phyloP scores from a whole-genome alignment of 2,888 invertebrate species.

The Serrognathus titanus region DNA sequence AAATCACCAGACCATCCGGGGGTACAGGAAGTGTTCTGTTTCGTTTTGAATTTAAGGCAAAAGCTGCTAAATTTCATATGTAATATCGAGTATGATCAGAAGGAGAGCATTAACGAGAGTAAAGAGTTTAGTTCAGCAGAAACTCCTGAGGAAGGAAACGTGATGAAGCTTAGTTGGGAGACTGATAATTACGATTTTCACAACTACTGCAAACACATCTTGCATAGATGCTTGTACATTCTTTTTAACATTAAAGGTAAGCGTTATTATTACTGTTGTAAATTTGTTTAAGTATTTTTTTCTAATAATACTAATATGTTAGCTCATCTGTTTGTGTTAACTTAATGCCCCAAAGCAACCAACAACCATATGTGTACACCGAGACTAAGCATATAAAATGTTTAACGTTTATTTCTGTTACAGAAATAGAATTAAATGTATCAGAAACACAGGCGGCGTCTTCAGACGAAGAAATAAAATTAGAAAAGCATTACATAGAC shows the following conservation, averaged over 20 bases:
- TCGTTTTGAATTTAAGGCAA: slow-evolving; percentile 34
- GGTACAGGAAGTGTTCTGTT: slow-evolving; percentile 39
- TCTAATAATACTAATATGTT: too few relatives aligned
- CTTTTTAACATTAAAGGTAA: slow-evolving; percentile 51
- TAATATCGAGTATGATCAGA: slow-evolving; percentile 3
- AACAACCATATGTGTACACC: too few relatives aligned
- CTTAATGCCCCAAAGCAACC: too few relatives aligned
- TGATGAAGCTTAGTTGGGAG: slow-evolving; percentile 10
- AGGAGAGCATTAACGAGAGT: neutral
- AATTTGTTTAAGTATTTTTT: too few relatives aligned
- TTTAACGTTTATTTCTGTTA: slow-evolving; percentile 1
- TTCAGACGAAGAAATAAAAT: slow-evolving; percentile 36
- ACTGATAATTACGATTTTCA: slow-evolving; percentile 32
- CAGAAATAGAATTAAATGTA: slow-evolving; percentile 22
- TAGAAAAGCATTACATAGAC: slow-evolving; percentile 41
- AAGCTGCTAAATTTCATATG: slow-evolving; percentile 35
- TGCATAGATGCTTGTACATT: slow-evolving; percentile 52
- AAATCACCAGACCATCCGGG: slow-evolving; percentile 37
- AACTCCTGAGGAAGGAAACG: neutral
- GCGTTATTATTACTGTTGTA: slow-evolving; percentile 3
- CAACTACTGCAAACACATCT: slow-evolving; percentile 47
- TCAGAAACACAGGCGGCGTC: slow-evolving; percentile 21
- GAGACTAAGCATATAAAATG: neutral
- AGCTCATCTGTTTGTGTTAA: too few relatives aligned
- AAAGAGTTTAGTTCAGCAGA: neutral